These are phyloP conservation scores for Exocentrus adspersus DNA, from an alignment of 2,888 invertebrate genomes.

Conservation along the genomic window DNA sequence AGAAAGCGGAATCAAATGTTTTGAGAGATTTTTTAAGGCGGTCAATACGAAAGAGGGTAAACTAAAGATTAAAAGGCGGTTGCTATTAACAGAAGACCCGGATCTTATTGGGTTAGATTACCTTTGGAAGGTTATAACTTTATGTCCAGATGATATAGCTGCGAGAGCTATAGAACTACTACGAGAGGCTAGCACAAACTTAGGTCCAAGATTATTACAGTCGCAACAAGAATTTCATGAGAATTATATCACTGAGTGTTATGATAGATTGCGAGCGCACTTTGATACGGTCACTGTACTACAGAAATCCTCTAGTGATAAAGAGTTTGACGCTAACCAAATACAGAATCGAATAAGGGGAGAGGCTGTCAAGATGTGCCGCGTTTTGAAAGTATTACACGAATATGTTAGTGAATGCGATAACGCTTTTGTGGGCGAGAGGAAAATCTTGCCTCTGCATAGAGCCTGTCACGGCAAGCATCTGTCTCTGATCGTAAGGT, in stretches of 20 bases:
- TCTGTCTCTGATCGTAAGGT: slow-evolving; percentile 83
- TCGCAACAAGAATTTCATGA: slow-evolving; percentile 87
- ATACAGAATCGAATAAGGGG: slow-evolving; percentile 66
- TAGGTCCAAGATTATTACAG: slow-evolving; percentile 86
- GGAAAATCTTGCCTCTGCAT: slow-evolving; percentile 88
- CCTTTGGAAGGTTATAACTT: slow-evolving; percentile 86
- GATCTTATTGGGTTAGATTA: slow-evolving; percentile 97
- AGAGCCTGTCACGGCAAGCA: slow-evolving; percentile 92
- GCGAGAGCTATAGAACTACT: slow-evolving; percentile 90
- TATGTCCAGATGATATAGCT: slow-evolving; percentile 92
- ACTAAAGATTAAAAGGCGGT: slow-evolving; percentile 85
- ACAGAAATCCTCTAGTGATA: slow-evolving; percentile 65
- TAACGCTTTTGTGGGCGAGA: slow-evolving; percentile 85
- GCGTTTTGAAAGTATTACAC: slow-evolving; percentile 92
- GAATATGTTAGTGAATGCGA: slow-evolving; percentile 97
- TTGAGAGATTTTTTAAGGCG: slow-evolving; percentile 89
- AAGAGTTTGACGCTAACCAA: slow-evolving; percentile 63
- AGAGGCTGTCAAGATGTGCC: slow-evolving; percentile 88
- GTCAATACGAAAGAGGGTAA: slow-evolving; percentile 96
- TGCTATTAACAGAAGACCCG: slow-evolving; percentile 89
- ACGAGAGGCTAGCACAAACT: slow-evolving; percentile 92
- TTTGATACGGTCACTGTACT: slow-evolving; percentile 83
- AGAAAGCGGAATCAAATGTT: slow-evolving; percentile 94
- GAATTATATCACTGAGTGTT: slow-evolving; percentile 91
- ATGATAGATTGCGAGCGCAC: slow-evolving; percentile 86